phyloP scores from a whole-genome alignment of 2,888 invertebrate species.

The Ernsta delagoae region DNA sequence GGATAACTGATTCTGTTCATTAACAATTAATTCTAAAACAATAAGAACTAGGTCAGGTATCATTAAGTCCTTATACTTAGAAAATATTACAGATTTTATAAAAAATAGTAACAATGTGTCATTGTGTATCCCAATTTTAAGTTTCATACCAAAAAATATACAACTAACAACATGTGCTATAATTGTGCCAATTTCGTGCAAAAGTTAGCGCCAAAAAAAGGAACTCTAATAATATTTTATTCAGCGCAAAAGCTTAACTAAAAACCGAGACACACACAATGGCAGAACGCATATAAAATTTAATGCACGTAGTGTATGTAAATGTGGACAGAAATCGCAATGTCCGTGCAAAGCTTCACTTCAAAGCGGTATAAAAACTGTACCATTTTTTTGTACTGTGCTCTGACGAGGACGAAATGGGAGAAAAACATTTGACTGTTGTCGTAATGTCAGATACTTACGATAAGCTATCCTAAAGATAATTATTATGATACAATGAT shows the following conservation, averaged over 20 bases:
- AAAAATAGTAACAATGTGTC: too few species aligned
- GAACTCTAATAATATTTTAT: conserved; percentile 14
- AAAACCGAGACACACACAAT: conserved; percentile 31
- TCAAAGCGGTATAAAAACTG: conserved; percentile 37
- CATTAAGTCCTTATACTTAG: too few species aligned
- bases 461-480: too few species aligned
- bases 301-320: conserved; percentile 37
- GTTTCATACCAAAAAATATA: neutral
- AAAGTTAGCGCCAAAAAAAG: neutral
- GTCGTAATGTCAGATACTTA: too few species aligned
- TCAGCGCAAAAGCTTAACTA: conserved; percentile 24
- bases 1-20: too few species aligned
- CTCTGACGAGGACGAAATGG: conserved; percentile 33
- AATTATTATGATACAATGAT: too few species aligned
- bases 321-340: conserved; percentile 35
- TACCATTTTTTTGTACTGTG: conserved; percentile 28
- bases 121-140: too few species aligned
- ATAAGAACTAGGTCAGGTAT: too few species aligned
- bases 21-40: too few species aligned
- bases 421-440: conserved; percentile 21
- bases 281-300: conserved; percentile 35
- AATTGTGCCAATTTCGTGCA: neutral
- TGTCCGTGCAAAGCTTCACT: conserved; percentile 31
- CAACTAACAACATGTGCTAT: neutral
- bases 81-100: too few species aligned